Evolutionary conservation across 2,797 vertebrate genomes (phyloP).

Genomic region (Melanitta fusca): DNA sequence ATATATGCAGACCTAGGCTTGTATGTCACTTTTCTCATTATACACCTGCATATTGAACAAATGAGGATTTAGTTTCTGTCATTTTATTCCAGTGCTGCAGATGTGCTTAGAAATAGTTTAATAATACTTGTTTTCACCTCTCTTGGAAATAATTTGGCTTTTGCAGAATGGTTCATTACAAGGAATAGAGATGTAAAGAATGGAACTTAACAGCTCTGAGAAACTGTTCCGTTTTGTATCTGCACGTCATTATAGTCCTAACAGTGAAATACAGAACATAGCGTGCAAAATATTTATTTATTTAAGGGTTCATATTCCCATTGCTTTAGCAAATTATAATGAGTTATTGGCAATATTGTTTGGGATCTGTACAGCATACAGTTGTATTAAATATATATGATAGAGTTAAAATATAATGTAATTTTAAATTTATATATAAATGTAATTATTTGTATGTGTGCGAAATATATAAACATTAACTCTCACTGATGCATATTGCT

Average conservation of each 20-base stretch:
- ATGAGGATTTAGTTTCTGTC: background rate
- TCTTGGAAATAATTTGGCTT: background rate
- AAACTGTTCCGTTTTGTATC: background rate
- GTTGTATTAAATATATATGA: background rate
- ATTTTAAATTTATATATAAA: background rate
- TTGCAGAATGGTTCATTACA: background rate
- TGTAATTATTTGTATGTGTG: background rate
- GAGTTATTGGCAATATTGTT: background rate
- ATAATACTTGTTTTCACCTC: background rate
- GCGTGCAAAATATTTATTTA: background rate
- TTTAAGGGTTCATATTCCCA: background rate
- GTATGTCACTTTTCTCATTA: constrained; percentile 5
- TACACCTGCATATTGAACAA: background rate
- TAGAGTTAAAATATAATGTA: background rate
- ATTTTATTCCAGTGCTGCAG: background rate
- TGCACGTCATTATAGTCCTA: background rate
- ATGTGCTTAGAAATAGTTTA: background rate
- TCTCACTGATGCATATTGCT: background rate
- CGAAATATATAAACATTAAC: background rate
- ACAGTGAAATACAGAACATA: background rate
- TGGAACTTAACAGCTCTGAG: background rate
- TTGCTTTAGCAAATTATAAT: background rate
- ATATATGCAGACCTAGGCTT: background rate
- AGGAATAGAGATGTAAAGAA: background rate
- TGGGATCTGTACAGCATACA: background rate